Evolutionary conservation across 2,888 invertebrate genomes (phyloP), one percentile per base, ranked within the genome.

Genomic region (Chrysodeixis includens): DNA sequence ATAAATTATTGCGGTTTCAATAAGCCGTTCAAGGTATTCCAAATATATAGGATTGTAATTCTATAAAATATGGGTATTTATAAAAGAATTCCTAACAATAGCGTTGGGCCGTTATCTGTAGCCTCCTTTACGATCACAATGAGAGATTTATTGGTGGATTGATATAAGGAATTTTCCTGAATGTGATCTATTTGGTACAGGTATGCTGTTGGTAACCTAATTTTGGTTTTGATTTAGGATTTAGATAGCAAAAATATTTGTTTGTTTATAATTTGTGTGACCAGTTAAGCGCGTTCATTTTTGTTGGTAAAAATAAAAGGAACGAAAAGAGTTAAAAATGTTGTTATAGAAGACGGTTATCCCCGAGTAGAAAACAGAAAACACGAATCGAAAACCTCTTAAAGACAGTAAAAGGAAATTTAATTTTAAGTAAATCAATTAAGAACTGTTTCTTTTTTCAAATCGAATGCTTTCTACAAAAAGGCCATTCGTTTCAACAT

Each of bases 11-110:
- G 52, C 46, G 52, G 53, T 62, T 55, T 30, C 30, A 20, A 61
- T 61, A 64, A 78, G 46, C 54, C 35, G 8, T 30, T 53, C 22
- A 56, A 67, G 49, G 67, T 69, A 62, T 75, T 72, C 66, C 56
- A 69, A 66, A 65, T 75, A 69, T 59, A 75, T 72, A 62, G 55
- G 54, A 78, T 75, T 72, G 65, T 69, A 75, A 77, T 72, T 64
- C 72, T 44, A 35, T 78, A 46, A 77, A 69, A 72, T 77, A 77
- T 69, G 56, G 2, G 0, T 54, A 54, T 32, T 16, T 75, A 62
- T 62, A 46, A 75, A 75, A 71, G 59, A 74, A 75, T 73, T 56
- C 14, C 54, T n/a, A 30, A 74, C 71, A 74, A 66, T 66, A 56
- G 59, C 66, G 51, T 46, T 52, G 40, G 73, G 71, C 66, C 51